Percentiles rank a stretch among this genome's conserved stretches.
These are phyloP conservation scores for Lissocephala sabroskyi DNA, from an alignment of 2,888 invertebrate genomes.

Conservation along the genomic window DNA sequence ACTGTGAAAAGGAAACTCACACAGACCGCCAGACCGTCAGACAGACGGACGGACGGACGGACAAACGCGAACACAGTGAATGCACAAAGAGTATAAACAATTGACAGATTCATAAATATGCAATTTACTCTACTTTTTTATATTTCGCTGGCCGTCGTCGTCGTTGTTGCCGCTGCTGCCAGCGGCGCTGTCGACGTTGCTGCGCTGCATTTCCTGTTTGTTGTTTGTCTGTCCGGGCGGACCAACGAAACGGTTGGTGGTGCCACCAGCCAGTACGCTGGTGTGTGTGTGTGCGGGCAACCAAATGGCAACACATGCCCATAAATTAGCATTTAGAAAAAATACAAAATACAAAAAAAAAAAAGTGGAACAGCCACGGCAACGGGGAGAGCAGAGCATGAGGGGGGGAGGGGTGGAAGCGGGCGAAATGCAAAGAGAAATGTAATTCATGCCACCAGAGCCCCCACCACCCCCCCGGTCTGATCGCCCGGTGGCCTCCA, in stretches of 20 bases:
- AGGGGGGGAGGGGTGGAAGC: conserved; percentile 32
- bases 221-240: neutral
- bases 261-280: too few relatives aligned
- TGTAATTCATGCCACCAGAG: conserved; percentile 56
- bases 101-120: conserved; percentile 66
- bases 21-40: neutral
- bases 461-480: too few relatives aligned
- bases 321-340: conserved; percentile 63
- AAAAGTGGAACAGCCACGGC: conserved; percentile 21
- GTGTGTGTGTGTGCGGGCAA: conserved; percentile 33
- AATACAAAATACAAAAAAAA: conserved; percentile 25
- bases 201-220: conserved; percentile 64
- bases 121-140: conserved; percentile 63
- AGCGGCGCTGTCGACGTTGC: too few relatives aligned
- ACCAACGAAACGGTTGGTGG: too few relatives aligned
- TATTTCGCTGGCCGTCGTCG: conserved; percentile 57
- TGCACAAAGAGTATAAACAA: conserved; percentile 49
- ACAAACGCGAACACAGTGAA: neutral
- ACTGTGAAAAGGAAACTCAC: neutral
- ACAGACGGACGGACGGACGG: neutral
- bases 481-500: too few relatives aligned
- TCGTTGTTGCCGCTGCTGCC: too few relatives aligned
- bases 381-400: conserved; percentile 21
- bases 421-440: conserved; percentile 56
- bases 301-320: conserved; percentile 66